phyloP scores from a whole-genome alignment of 64 coral and sea anemone genomes.

The Stichodactyla helianthus region DNA sequence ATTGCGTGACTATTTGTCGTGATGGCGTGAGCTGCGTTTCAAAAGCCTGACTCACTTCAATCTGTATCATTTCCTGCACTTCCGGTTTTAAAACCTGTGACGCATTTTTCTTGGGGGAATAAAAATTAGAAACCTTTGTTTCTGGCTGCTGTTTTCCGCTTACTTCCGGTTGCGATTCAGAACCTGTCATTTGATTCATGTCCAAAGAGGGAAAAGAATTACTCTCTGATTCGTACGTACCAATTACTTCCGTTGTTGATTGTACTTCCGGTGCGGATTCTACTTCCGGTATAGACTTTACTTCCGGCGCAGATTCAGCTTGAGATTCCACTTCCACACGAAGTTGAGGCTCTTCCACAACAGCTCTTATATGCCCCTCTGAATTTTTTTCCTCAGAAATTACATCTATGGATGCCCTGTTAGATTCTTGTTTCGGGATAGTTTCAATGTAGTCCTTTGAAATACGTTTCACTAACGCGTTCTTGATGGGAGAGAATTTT shows the following conservation, averaged over 20 bases:
- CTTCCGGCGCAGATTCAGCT: background rate
- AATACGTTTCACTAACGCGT: slow-evolving; percentile 37
- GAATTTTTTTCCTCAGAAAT: background rate
- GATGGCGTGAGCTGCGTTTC: slow-evolving; percentile 17
- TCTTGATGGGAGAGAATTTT: slow-evolving; percentile 40
- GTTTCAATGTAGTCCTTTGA: slow-evolving; percentile 41
- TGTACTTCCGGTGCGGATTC: background rate
- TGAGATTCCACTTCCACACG: background rate
- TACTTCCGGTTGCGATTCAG: background rate
- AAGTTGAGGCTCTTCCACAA: background rate
- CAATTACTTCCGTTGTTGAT: background rate
- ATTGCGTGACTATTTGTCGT: background rate
- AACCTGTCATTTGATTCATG: background rate
- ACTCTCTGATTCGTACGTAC: slow-evolving; percentile 4
- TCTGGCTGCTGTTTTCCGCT: background rate
- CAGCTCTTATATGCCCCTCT: background rate
- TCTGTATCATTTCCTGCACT: slow-evolving; percentile 21
- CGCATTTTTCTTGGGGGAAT: background rate
- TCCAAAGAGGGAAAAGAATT: background rate
- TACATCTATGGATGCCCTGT: background rate
- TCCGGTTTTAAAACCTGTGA: slow-evolving; percentile 26
- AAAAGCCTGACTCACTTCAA: slow-evolving; percentile 10
- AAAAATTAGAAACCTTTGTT: background rate
- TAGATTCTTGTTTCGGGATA: background rate
- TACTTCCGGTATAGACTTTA: background rate